Evolutionary conservation across 37 sponge, comb jelly and placozoan species (phyloP).

Genomic region (Beroe ovata): DNA sequence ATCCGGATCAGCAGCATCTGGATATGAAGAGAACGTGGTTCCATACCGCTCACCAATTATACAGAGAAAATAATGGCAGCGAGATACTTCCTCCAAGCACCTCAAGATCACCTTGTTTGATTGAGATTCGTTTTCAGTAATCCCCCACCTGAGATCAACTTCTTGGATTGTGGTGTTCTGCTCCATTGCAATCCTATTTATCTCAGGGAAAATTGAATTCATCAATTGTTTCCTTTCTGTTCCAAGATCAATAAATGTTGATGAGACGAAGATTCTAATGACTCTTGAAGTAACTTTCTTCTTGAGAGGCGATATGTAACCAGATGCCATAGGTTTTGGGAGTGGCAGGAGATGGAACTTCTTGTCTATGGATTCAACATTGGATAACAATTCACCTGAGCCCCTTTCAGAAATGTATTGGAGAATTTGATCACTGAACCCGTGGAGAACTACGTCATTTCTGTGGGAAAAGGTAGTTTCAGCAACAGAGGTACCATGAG

Average conservation of each 20-base stretch:
- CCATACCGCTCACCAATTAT: slow-evolving; percentile 95
- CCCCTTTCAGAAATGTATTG: slow-evolving; percentile 95
- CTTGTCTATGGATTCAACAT: slow-evolving; percentile 92
- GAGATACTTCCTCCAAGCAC: slow-evolving; percentile 85
- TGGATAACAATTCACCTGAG: slow-evolving; percentile 83
- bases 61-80: slow-evolving; percentile 87
- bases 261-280: slow-evolving; percentile 91
- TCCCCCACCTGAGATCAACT: slow-evolving; percentile 97
- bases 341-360: slow-evolving; percentile 75
- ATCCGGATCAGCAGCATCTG: slow-evolving; percentile 74
- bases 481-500: neutral
- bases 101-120: slow-evolving; percentile 83
- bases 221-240: slow-evolving; percentile 93
- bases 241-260: slow-evolving; percentile 97
- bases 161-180: slow-evolving; percentile 82
- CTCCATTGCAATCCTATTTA: slow-evolving; percentile 77
- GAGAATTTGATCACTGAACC: slow-evolving; percentile 95
- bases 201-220: slow-evolving; percentile 85
- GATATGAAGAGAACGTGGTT: slow-evolving; percentile 79
- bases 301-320: slow-evolving; percentile 10
- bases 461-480: slow-evolving; percentile 68
- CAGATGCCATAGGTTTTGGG: slow-evolving; percentile 44
- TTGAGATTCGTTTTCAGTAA: slow-evolving; percentile 86
- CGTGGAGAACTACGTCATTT: slow-evolving; percentile 90
- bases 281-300: slow-evolving; percentile 17